Evolutionary conservation across 2,888 invertebrate genomes (phyloP).

Genomic region (Andrena trimmerana): DNA sequence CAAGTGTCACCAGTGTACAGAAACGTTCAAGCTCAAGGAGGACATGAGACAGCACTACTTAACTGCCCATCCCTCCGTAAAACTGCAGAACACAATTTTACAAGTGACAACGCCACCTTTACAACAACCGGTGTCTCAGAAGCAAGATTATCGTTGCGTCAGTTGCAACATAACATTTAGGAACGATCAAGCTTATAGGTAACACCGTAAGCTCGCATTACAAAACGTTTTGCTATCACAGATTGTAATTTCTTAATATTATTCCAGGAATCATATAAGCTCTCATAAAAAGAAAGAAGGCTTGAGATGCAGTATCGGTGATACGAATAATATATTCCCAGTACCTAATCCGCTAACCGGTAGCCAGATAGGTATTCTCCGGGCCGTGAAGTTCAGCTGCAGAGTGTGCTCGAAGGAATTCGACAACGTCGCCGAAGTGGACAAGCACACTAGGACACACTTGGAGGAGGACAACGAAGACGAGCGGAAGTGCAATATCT

Average conservation of each 20-base stretch:
- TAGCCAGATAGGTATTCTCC: constrained; percentile 69
- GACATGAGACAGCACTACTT: constrained; percentile 71
- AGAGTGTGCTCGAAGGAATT: constrained; percentile 78
- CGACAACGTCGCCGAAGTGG: constrained; percentile 76
- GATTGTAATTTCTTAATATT: constrained; percentile 26
- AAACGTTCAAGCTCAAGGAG: constrained; percentile 74
- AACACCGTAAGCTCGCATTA: neutral
- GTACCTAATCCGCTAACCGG: constrained; percentile 69
- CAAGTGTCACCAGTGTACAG: constrained; percentile 78
- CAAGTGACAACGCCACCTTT: constrained; percentile 45
- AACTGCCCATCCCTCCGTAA: constrained; percentile 57
- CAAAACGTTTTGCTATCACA: neutral
- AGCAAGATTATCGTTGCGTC: constrained; percentile 60
- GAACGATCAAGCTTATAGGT: constrained; percentile 76
- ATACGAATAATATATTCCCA: constrained; percentile 64
- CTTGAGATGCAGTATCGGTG: constrained; percentile 61
- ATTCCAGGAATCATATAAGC: constrained; percentile 70
- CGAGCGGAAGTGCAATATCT: constrained; percentile 75
- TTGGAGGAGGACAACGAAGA: constrained; percentile 67
- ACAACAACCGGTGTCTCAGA: constrained; percentile 31
- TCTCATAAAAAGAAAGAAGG: constrained; percentile 70
- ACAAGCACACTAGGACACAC: constrained; percentile 78
- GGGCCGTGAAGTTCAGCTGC: constrained; percentile 77
- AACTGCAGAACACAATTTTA: constrained; percentile 54
- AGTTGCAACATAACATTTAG: constrained; percentile 75